phyloP scores from a whole-genome alignment of 2,888 invertebrate genomes.

The Rapana venosa region DNA sequence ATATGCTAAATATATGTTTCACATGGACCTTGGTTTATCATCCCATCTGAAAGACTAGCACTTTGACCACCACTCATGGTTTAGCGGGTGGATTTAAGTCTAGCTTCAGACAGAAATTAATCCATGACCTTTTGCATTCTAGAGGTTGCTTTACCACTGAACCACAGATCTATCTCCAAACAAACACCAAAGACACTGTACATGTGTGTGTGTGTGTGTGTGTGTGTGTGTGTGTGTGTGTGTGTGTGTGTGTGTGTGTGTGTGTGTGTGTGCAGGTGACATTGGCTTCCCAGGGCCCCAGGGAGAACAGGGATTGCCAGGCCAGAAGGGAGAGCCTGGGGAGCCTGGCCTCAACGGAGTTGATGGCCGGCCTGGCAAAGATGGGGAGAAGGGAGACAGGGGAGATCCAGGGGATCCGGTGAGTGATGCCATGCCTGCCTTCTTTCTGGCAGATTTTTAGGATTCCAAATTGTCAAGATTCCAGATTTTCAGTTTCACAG shows the following conservation, averaged over 20 bases:
- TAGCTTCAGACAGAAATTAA: no score
- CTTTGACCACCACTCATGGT: background rate
- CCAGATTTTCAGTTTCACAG: no score
- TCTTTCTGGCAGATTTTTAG: no score
- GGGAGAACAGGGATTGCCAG: conserved; percentile 61
- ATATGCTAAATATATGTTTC: background rate
- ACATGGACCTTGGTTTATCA: background rate
- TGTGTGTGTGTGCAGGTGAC: conserved; percentile 41
- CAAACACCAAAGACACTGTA: no score
- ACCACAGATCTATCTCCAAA: no score
- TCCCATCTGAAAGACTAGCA: background rate
- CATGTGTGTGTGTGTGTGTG: no score
- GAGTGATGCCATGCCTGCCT: background rate
- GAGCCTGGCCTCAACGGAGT: conserved; percentile 43
- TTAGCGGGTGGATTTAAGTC: background rate
- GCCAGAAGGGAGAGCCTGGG: conserved; percentile 59
- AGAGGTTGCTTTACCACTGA: no score
- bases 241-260: background rate
- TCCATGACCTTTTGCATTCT: no score
- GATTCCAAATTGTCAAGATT: no score
- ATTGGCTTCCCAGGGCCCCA: conserved; percentile 57
- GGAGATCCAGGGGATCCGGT: conserved; percentile 47
- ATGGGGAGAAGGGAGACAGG: conserved; percentile 46
- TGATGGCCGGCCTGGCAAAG: conserved; percentile 43
- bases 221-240: background rate